phyloP scores from a whole-genome alignment of 2,888 invertebrate genomes.

The Aspidiotus destructor region DNA sequence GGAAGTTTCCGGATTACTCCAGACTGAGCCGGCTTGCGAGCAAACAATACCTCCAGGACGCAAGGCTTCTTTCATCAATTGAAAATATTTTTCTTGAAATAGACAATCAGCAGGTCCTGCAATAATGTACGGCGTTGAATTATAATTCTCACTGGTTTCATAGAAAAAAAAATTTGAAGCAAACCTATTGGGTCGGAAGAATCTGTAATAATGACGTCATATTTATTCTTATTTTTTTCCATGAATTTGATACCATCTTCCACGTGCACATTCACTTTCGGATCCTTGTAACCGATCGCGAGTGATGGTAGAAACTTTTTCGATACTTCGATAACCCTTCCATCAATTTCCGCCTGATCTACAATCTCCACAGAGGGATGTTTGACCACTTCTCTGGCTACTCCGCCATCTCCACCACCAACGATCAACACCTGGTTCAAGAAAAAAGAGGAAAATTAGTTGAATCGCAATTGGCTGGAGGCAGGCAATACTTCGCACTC shows the following conservation, averaged over 20 bases:
- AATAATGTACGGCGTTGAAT: slow-evolving; percentile 14
- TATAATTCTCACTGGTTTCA: not conserved
- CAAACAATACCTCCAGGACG: slow-evolving; percentile 82
- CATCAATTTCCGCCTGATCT: slow-evolving; percentile 89
- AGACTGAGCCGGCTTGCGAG: slow-evolving; percentile 70
- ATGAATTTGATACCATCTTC: slow-evolving; percentile 94
- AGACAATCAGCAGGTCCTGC: slow-evolving; percentile 57
- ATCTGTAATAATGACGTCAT: slow-evolving; percentile 97
- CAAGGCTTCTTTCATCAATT: slow-evolving; percentile 72
- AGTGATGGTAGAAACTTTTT: slow-evolving; percentile 83
- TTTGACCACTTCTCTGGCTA: slow-evolving; percentile 88
- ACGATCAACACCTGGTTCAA: slow-evolving; percentile 66
- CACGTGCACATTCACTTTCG: slow-evolving; percentile 72
- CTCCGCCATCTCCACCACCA: slow-evolving; percentile 97
- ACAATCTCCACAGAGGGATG: slow-evolving; percentile 80
- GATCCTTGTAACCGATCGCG: slow-evolving; percentile 73
- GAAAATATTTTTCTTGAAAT: slow-evolving; percentile 74
- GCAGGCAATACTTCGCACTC: not conserved
- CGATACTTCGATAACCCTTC: slow-evolving; percentile 77
- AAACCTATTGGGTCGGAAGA: slow-evolving; percentile 92
- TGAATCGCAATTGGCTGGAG: not conserved
- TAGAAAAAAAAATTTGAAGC: slow-evolving; percentile 23
- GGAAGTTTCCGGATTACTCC: slow-evolving; percentile 73
- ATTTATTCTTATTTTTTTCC: slow-evolving; percentile 70
- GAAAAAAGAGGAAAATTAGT: not conserved